phyloP scores from a whole-genome alignment of 1,140 invertebrate species.

The Plectrocnemia conspersa region DNA sequence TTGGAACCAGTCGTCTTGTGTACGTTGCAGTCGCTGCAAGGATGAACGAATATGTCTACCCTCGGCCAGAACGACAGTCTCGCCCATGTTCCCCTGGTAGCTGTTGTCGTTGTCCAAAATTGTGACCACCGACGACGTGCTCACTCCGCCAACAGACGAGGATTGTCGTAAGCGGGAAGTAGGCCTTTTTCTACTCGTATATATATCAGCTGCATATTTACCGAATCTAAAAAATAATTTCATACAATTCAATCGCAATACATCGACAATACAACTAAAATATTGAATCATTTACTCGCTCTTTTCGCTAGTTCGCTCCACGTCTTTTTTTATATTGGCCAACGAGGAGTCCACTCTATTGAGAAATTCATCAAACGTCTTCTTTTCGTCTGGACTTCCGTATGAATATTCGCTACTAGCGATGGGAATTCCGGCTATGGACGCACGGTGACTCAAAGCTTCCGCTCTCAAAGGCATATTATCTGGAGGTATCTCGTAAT shows the following conservation, averaged over 20 bases:
- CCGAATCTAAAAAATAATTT: slow-evolving; percentile 50
- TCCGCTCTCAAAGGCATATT: slow-evolving; percentile 42
- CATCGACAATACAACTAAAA: background rate
- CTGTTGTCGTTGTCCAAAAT: slow-evolving; percentile 42
- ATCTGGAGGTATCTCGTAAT: slow-evolving; percentile 54
- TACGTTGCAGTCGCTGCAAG: slow-evolving; percentile 70
- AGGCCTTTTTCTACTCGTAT: slow-evolving; percentile 50
- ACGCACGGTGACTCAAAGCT: slow-evolving; percentile 41
- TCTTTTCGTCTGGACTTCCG: slow-evolving; percentile 62
- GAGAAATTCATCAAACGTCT: slow-evolving; percentile 74
- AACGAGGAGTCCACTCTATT: slow-evolving; percentile 83
- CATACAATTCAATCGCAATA: background rate
- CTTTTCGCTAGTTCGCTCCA: slow-evolving; percentile 71
- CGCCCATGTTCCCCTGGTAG: slow-evolving; percentile 40
- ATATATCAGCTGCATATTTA: slow-evolving; percentile 51
- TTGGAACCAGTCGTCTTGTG: slow-evolving; percentile 85
- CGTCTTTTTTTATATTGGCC: slow-evolving; percentile 76
- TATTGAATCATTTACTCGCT: slow-evolving; percentile 65
- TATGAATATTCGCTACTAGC: slow-evolving; percentile 47
- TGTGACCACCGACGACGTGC: slow-evolving; percentile 39
- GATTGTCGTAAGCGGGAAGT: slow-evolving; percentile 55
- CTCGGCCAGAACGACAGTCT: slow-evolving; percentile 70
- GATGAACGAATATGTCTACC: slow-evolving; percentile 72
- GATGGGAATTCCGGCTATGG: slow-evolving; percentile 52
- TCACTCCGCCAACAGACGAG: slow-evolving; percentile 47